These are phyloP conservation scores for Xenopus borealis DNA, from an alignment of 2,113 vertebrate species.

Conservation along the genomic window DNA sequence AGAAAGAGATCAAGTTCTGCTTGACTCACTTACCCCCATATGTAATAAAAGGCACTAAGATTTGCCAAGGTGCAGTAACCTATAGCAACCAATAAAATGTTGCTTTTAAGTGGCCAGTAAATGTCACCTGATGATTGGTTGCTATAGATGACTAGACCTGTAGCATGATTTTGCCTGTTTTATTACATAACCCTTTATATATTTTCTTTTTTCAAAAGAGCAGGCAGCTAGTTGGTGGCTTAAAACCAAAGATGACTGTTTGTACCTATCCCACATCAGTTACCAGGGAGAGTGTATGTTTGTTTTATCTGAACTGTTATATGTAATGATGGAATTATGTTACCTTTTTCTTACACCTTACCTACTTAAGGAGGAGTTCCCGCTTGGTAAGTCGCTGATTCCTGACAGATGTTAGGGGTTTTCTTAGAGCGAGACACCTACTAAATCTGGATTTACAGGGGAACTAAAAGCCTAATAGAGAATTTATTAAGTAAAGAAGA, in stretches of 20 bases:
- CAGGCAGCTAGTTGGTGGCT: background rate
- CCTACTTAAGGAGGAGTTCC: conserved; percentile 99
- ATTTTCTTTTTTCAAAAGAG: background rate
- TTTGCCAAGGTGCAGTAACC: too few species aligned
- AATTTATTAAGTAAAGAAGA: conserved; percentile 40
- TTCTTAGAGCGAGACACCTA: conserved; percentile 85
- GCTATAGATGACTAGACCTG: too few species aligned
- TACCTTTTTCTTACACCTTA: conserved; percentile 99
- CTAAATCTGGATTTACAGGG: conserved; percentile 73
- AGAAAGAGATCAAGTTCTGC: too few species aligned
- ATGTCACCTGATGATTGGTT: too few species aligned
- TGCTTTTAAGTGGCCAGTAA: too few species aligned
- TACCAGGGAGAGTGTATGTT: conserved; percentile 84
- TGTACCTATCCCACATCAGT: background rate
- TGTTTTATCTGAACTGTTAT: conserved; percentile 92
- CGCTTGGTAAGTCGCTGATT: conserved; percentile 99
- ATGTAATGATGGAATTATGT: conserved; percentile 99
- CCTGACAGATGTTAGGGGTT: conserved; percentile 91
- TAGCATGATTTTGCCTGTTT: too few species aligned
- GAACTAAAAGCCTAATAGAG: conserved; percentile 49
- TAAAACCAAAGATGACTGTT: background rate
- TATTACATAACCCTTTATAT: background rate
- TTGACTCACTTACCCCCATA: background rate
- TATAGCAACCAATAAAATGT: too few species aligned
- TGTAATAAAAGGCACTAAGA: too few species aligned